A percentile compares a stretch with the other conserved stretches of the same genome.
These are phyloP conservation scores for Rhinogobius similis DNA, from an alignment of 2,113 vertebrate species.

Conservation along the genomic window DNA sequence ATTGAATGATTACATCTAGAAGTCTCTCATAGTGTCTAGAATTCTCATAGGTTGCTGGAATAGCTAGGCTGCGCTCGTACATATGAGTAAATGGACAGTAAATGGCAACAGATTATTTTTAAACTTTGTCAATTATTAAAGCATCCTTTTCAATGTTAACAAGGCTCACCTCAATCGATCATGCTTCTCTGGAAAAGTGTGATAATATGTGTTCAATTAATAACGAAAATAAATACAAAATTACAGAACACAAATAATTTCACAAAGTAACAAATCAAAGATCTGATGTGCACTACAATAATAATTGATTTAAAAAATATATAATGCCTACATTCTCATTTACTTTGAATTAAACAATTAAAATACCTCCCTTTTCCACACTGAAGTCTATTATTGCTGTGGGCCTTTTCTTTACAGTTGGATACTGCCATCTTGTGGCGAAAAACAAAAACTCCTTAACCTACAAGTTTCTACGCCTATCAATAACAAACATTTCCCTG, in stretches of 20 bases:
- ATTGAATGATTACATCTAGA: slow-evolving; percentile 41
- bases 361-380: background rate
- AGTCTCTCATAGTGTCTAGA: too few relatives aligned
- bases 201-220: background rate
- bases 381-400: background rate
- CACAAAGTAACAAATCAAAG: background rate
- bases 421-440: slow-evolving; percentile 65
- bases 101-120: slow-evolving; percentile 21
- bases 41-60: slow-evolving; percentile 11
- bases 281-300: background rate
- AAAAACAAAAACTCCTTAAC: background rate
- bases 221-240: background rate
- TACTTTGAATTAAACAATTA: background rate
- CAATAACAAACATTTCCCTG: slow-evolving; percentile 30
- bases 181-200: background rate
- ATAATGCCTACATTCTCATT: background rate
- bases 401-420: slow-evolving; percentile 19
- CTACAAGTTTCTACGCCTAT: slow-evolving; percentile 43
- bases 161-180: background rate
- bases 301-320: background rate
- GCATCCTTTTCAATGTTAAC: slow-evolving; percentile 32
- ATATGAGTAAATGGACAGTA: slow-evolving; percentile 16
- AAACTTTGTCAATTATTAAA: slow-evolving; percentile 49
- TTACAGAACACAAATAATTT: too few relatives aligned
- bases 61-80: background rate